phyloP scores from a whole-genome alignment of 2,888 invertebrate species.

The Andrena bicolor region DNA sequence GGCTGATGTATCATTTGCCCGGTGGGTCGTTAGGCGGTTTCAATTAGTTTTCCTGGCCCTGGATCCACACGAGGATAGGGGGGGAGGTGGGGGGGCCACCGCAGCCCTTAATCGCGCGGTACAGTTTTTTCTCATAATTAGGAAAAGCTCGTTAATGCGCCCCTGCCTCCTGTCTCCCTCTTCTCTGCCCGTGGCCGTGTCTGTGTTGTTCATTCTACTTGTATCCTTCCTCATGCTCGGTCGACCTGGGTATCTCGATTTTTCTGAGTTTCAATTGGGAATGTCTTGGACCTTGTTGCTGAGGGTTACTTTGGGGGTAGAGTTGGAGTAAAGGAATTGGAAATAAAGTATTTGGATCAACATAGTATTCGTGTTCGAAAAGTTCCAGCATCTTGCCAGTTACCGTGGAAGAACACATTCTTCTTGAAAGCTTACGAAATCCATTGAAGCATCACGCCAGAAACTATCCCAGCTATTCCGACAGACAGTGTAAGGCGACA shows the following conservation, averaged over 20 bases:
- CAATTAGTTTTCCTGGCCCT: slow-evolving; percentile 83
- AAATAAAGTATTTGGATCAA: too few relatives aligned
- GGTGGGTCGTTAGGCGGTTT: slow-evolving; percentile 84
- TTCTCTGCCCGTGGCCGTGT: slow-evolving; percentile 1
- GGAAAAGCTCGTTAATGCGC: slow-evolving; percentile 83
- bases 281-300: too few relatives aligned
- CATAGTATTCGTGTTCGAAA: neutral
- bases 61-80: slow-evolving; percentile 61
- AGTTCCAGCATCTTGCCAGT: neutral
- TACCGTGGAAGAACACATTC: neutral
- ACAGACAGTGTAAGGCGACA: slow-evolving; percentile 1
- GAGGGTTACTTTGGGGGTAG: too few relatives aligned
- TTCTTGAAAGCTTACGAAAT: neutral
- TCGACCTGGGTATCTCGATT: too few relatives aligned
- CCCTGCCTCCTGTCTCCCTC: slow-evolving; percentile 51
- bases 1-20: slow-evolving; percentile 84
- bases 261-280: too few relatives aligned
- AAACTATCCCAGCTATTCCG: neutral
- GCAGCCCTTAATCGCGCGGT: slow-evolving; percentile 80
- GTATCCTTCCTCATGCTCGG: neutral
- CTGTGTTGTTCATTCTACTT: neutral
- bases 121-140: slow-evolving; percentile 83
- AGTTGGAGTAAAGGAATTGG: too few relatives aligned
- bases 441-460: neutral
- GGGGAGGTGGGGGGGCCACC: slow-evolving; percentile 20